These are phyloP conservation scores for Pygoscelis antarcticus DNA, from an alignment of 2,113 vertebrate genomes.

Conservation along the genomic window DNA sequence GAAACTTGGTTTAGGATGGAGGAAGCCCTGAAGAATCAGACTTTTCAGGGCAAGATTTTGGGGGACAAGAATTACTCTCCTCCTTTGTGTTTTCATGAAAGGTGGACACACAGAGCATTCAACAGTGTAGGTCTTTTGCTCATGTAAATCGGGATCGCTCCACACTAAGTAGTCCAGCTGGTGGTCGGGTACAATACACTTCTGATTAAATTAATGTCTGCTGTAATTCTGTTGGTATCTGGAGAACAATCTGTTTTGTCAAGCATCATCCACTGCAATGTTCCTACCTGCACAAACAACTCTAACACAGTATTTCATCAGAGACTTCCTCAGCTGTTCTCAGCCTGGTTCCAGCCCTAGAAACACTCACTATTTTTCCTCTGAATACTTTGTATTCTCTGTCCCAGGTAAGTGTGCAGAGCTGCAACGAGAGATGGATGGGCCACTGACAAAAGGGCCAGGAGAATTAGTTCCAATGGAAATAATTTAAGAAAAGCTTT, in stretches of 20 bases:
- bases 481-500: slow-evolving; percentile 51
- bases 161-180: background rate
- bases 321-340: background rate
- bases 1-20: background rate
- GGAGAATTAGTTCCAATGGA: slow-evolving; percentile 55
- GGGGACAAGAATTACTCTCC: background rate
- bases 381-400: background rate
- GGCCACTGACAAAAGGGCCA: slow-evolving; percentile 38
- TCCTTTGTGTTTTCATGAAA: background rate
- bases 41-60: background rate
- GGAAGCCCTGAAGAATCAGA: background rate
- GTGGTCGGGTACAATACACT: background rate
- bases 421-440: slow-evolving; percentile 18
- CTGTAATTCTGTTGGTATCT: background rate
- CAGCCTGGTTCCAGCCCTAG: background rate
- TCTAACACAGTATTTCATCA: background rate
- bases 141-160: background rate
- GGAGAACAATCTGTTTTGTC: background rate
- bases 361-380: background rate
- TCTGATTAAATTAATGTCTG: background rate
- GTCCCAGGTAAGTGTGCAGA: background rate
- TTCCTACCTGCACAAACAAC: background rate
- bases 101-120: no score
- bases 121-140: background rate
- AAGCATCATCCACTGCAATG: background rate